Conservation (phyloP, 2,888 invertebrate species). For the Toxonevra muliebris region DNA sequence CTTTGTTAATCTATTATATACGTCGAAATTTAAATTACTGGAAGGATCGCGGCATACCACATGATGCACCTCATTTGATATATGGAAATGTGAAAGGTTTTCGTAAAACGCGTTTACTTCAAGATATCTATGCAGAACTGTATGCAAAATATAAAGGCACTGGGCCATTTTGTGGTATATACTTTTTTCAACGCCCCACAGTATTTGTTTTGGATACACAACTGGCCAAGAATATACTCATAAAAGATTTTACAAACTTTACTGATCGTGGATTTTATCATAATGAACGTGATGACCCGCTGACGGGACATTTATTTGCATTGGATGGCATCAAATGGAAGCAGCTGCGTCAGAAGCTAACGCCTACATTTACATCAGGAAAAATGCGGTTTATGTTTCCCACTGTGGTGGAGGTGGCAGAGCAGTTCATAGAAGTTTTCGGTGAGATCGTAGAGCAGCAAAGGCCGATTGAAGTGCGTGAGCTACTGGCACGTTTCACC, state of each 20-base stretch:
- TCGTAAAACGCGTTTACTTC: slow-evolving; percentile 38
- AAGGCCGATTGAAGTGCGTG: slow-evolving; percentile 58
- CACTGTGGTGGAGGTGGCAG: slow-evolving; percentile 48
- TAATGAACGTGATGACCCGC: slow-evolving; percentile 54
- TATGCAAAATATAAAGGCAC: slow-evolving; percentile 38
- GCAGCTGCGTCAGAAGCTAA: slow-evolving; percentile 58
- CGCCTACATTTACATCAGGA: slow-evolving; percentile 65
- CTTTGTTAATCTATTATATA: not conserved
- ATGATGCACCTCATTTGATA: slow-evolving; percentile 22
- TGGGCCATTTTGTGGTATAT: slow-evolving; percentile 51
- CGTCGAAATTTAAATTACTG: slow-evolving; percentile 24
- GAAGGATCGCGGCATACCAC: slow-evolving; percentile 29
- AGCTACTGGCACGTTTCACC: slow-evolving; percentile 63
- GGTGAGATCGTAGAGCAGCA: slow-evolving; percentile 33
- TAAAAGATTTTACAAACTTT: slow-evolving; percentile 54
- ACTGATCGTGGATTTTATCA: slow-evolving; percentile 53
- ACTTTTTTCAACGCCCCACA: slow-evolving; percentile 47
- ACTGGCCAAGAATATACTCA: slow-evolving; percentile 40
- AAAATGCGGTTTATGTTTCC: slow-evolving; percentile 65
- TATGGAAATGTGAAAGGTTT: slow-evolving; percentile 27
- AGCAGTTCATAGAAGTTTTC: slow-evolving; percentile 42
- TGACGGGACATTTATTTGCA: slow-evolving; percentile 51
- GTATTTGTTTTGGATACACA: slow-evolving; percentile 49
- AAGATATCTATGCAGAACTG: slow-evolving; percentile 35
- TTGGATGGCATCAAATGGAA: slow-evolving; percentile 61